phyloP scores from a whole-genome alignment of 2,113 vertebrate species.

The Crocuta crocuta region DNA sequence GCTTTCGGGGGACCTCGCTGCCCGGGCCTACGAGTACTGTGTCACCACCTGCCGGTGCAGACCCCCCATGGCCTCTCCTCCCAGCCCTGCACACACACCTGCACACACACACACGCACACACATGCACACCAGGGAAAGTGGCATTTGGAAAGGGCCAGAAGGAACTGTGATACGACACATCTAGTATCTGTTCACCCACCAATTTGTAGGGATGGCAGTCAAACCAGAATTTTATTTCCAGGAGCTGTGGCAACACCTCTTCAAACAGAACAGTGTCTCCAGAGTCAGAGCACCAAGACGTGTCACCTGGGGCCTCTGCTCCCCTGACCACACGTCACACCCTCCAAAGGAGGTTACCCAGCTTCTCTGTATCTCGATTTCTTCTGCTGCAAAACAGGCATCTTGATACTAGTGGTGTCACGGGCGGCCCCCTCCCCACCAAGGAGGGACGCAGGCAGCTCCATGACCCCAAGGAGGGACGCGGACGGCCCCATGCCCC shows the following conservation, averaged over 20 bases:
- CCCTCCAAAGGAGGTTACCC: fast-evolving
- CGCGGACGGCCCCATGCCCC: neutral
- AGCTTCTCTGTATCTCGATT: too few relatives aligned
- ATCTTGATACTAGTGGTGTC: neutral
- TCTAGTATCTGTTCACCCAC: fast-evolving
- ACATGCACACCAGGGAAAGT: too few relatives aligned
- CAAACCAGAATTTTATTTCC: neutral
- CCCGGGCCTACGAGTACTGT: fast-evolving
- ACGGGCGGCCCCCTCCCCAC: fast-evolving
- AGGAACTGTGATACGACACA: fast-evolving
- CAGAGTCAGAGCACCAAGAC: neutral
- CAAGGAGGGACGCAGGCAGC: neutral
- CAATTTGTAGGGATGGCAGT: neutral
- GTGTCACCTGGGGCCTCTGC: too few relatives aligned
- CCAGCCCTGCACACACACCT: too few relatives aligned
- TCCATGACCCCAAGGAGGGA: neutral
- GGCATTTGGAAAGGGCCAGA: neutral
- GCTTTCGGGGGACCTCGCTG: fast-evolving
- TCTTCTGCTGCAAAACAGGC: neutral
- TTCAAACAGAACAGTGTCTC: neutral
- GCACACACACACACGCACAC: too few relatives aligned
- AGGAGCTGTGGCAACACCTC: neutral
- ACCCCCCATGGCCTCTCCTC: fast-evolving
- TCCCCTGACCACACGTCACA: neutral
- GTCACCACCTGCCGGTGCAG: neutral